Evolutionary conservation across 2,888 invertebrate species (phyloP).

Genomic region (Entomobrya multifasciata): DNA sequence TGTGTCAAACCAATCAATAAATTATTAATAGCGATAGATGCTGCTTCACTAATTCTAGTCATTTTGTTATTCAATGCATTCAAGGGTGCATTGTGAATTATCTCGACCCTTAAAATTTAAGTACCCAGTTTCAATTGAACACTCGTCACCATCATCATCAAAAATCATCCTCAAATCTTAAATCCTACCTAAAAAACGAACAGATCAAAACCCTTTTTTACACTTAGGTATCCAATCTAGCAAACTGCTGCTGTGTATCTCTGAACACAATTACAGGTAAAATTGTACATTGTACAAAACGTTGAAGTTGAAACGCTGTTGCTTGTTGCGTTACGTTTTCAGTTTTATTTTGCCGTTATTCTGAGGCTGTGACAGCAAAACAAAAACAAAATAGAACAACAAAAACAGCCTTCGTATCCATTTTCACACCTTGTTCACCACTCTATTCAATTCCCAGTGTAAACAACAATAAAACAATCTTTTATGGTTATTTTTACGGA

Average conservation of each 20-base stretch:
- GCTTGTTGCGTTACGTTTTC: no score
- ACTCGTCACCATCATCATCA: background rate
- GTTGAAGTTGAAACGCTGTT: background rate
- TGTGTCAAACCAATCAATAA: background rate
- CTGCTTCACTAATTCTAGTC: background rate
- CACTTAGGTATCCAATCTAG: no score
- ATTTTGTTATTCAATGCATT: conserved; percentile 16
- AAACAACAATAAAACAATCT: conserved; percentile 52
- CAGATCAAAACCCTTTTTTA: no score
- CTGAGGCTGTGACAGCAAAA: conserved; percentile 20
- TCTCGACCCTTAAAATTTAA: background rate
- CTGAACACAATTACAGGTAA: no score
- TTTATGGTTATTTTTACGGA: conserved; percentile 63
- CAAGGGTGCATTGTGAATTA: conserved; percentile 33
- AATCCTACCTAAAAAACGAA: no score
- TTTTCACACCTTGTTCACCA: conserved; percentile 44
- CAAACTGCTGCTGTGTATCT: no score
- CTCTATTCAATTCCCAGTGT: conserved; percentile 24
- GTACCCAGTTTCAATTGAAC: background rate
- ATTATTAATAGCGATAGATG: background rate
- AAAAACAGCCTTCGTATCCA: conserved; percentile 56
- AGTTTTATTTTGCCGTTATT: background rate
- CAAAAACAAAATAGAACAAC: conserved; percentile 39
- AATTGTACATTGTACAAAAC: no score
- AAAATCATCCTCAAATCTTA: no score